Percentiles rank a stretch among this genome's conserved stretches.
Conservation (phyloP, 2,113 vertebrate species). For the Hippocampus guttulatus region DNA sequence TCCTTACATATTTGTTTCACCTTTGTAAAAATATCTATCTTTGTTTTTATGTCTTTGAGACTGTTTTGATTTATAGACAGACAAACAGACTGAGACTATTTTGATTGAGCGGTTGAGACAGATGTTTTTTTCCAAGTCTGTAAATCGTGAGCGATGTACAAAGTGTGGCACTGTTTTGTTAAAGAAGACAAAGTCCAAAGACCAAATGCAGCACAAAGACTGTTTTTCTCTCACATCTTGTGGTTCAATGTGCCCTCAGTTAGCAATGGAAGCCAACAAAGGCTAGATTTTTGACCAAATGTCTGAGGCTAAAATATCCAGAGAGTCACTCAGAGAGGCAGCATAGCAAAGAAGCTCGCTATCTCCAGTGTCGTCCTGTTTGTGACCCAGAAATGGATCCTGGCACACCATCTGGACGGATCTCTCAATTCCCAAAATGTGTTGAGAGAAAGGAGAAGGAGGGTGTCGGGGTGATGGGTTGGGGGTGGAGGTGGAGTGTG, state of each 20-base stretch:
- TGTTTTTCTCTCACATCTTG: not conserved
- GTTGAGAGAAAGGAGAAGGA: slow-evolving; percentile 1
- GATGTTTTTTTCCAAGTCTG: too few relatives aligned
- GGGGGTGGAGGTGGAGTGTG: not conserved
- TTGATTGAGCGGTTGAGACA: too few relatives aligned
- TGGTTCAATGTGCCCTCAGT: not conserved
- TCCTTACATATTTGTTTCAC: too few relatives aligned
- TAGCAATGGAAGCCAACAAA: not conserved
- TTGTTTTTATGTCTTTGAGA: too few relatives aligned
- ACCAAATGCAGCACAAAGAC: not conserved
- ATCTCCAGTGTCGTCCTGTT: slow-evolving; percentile 2
- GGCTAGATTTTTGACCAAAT: not conserved
- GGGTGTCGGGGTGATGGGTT: not conserved
- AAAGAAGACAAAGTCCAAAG: not conserved
- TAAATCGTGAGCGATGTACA: not conserved
- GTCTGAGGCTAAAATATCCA: not conserved
- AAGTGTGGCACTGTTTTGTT: not conserved
- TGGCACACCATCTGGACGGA: slow-evolving; percentile 7
- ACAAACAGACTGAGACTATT: too few relatives aligned
- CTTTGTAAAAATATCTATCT: too few relatives aligned
- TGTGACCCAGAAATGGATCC: slow-evolving; percentile 7
- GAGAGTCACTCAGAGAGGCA: not conserved
- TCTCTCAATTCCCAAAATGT: slow-evolving; percentile 10
- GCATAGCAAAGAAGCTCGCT: not conserved
- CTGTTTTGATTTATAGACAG: too few relatives aligned